Base-by-base conservation (phyloP, 2,797 vertebrate species). In the Tauraco hartlaubi region DNA sequence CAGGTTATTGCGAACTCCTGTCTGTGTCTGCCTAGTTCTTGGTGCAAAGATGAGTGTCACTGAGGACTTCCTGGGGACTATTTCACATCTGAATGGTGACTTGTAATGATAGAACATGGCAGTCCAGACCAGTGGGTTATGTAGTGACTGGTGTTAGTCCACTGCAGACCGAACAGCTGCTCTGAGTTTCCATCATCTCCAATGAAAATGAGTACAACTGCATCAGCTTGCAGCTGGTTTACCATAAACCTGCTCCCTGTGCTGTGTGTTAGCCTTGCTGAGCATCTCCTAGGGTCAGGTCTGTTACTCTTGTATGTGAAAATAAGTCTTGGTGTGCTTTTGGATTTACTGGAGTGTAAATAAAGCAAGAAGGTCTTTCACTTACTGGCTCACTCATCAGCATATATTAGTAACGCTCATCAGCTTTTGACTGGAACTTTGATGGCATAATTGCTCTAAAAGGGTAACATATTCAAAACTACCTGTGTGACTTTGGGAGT, bases 401-500 rank as follows among this genome's bases (percentile, higher is more conserved):
- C 93, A 92, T 95, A 71, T 85, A 96, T 96, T 96, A 94, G 94
- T 96, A 90, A 94, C 3, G 11, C 87, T 96, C 49, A 84, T 95
- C 85, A 95, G 85, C 59, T 96, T 95, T 75, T 91, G 44, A 93
- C 88, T 95, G 68, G 58, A 88, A 81, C 87, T 78, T 81, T 92
- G 95, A 97, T 94, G 71, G 95, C 76, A 84, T 95, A 95, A 97
- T 97, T 96, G 84, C 80, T 94, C n/a, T 92, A 77, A 94, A 94
- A 95, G 77, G 88, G 83, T 96, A 97, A 94, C 82, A 12, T 85
- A 94, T 93, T 95, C 79, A 92, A 59, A 96, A 94, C 59, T 91
- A 94, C 94, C 90, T 96, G 55, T 92, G 87, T 95, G 85, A 96
- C 90, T 96, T 73, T 69, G 94, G 71, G 90, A 97, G 59, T 84